phyloP scores from a whole-genome alignment of 2,797 vertebrate genomes.

The Rhinogobio ventralis region DNA sequence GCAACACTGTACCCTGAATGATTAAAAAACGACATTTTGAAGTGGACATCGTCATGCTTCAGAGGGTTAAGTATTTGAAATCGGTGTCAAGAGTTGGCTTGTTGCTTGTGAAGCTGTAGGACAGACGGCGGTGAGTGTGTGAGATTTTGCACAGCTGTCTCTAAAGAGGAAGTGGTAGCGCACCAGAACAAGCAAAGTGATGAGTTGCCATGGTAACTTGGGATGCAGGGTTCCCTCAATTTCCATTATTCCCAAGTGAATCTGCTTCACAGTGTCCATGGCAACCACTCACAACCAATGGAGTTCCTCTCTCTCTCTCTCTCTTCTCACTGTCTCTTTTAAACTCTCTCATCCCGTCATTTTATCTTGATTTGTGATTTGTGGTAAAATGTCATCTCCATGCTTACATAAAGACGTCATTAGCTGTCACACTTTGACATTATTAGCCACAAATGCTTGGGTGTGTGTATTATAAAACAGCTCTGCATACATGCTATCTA shows the following conservation, averaged over 20 bases:
- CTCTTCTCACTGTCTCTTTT: constrained; percentile 18
- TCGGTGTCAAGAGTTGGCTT: constrained; percentile 9
- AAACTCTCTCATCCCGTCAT: constrained; percentile 17
- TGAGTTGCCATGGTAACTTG: constrained; percentile 65
- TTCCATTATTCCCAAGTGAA: constrained; percentile 62
- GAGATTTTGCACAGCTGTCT: constrained; percentile 43
- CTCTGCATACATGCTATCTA: constrained; percentile 14
- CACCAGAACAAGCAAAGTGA: constrained; percentile 62
- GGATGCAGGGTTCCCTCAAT: constrained; percentile 67
- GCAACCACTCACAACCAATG: constrained; percentile 65
- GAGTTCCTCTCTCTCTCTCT: constrained; percentile 50
- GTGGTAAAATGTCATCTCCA: constrained; percentile 46
- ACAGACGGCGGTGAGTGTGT: constrained; percentile 15
- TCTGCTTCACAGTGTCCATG: constrained; percentile 68
- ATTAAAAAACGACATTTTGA: background rate
- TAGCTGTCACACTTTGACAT: constrained; percentile 15
- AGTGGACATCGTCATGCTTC: background rate
- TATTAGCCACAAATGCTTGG: constrained; percentile 6
- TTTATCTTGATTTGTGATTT: constrained; percentile 28
- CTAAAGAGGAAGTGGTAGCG: constrained; percentile 52
- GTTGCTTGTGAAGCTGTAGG: constrained; percentile 32
- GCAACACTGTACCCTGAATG: too few relatives aligned
- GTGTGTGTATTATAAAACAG: background rate
- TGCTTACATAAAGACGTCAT: constrained; percentile 23
- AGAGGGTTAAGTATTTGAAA: constrained; percentile 32